phyloP scores from a whole-genome alignment of 2,113 vertebrate genomes.

The Alethe diademata region DNA sequence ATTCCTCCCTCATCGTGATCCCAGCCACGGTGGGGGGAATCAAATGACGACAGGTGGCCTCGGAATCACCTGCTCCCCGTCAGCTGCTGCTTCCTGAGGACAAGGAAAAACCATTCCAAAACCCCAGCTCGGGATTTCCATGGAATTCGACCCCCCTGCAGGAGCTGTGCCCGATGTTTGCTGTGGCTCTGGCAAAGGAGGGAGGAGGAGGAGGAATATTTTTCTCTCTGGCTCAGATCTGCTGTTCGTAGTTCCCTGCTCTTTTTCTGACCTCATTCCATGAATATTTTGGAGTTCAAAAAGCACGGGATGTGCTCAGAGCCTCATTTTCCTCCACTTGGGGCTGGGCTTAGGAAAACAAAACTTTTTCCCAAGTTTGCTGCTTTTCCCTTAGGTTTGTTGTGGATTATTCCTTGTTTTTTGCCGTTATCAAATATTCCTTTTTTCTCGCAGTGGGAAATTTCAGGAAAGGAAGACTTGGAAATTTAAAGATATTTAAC shows the following conservation, averaged over 20 bases:
- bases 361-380: not conserved
- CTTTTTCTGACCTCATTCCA: not conserved
- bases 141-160: not conserved
- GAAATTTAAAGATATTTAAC: too few relatives aligned
- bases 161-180: not conserved
- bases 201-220: not conserved
- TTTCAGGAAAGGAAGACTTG: not conserved
- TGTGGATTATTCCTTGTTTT: not conserved
- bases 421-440: accelerated
- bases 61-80: not conserved
- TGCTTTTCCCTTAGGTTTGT: not conserved
- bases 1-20: not conserved
- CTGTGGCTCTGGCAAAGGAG: not conserved
- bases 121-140: not conserved
- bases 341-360: not conserved
- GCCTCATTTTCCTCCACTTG: accelerated
- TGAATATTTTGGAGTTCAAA: not conserved
- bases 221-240: not conserved
- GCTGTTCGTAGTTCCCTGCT: not conserved
- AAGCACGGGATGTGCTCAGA: not conserved
- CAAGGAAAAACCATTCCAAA: not conserved
- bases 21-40: not conserved
- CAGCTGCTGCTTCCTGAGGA: not conserved
- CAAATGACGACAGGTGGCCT: not conserved
- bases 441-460: not conserved